Evolutionary conservation across 2,113 vertebrate species (phyloP).

Genomic region (Peromyscus polionotus): DNA sequence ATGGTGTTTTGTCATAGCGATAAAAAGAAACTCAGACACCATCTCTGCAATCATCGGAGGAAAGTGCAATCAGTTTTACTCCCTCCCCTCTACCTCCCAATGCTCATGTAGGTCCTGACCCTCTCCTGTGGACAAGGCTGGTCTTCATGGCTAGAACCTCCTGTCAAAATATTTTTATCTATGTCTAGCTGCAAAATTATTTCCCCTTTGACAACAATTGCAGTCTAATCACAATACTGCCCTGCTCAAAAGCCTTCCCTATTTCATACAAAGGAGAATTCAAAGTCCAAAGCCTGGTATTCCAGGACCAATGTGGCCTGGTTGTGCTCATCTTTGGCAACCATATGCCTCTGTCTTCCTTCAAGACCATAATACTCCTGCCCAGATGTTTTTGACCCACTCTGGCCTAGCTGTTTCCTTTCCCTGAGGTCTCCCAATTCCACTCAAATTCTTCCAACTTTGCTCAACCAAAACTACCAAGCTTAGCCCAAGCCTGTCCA

Average conservation of each 20-base stretch:
- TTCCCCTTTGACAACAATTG: background rate
- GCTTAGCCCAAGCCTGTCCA: background rate
- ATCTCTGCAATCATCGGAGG: background rate
- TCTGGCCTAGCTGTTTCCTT: background rate
- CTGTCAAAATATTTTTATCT: conserved; percentile 30
- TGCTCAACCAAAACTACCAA: background rate
- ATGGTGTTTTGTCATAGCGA: background rate
- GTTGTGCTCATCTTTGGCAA: background rate
- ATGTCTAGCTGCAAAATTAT: background rate
- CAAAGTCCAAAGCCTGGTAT: background rate
- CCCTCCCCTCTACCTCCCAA: background rate
- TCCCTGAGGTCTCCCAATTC: background rate
- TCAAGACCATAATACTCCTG: background rate
- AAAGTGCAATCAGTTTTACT: background rate
- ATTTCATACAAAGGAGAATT: background rate
- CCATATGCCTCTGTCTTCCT: background rate
- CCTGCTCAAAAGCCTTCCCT: background rate
- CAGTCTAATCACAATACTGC: background rate
- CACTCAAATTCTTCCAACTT: background rate
- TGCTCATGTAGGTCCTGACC: background rate
- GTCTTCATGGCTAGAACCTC: background rate
- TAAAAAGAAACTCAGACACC: background rate
- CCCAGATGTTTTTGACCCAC: background rate
- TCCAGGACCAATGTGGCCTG: background rate
- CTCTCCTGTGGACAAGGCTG: background rate